phyloP scores from a whole-genome alignment of 2,888 invertebrate species.

The Hecatera dysodea region DNA sequence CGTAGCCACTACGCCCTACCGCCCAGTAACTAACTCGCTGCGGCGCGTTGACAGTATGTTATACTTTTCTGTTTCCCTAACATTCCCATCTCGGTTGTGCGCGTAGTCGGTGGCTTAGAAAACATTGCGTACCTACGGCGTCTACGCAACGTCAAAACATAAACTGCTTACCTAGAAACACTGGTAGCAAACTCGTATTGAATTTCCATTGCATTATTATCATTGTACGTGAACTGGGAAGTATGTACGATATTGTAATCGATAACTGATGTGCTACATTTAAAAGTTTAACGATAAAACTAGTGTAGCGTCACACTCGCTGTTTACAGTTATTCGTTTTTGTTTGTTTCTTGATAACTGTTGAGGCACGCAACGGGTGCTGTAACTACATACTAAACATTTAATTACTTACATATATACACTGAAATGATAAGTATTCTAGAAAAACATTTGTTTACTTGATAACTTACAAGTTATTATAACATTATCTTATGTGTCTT shows the following conservation, averaged over 20 bases:
- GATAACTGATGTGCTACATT: constrained; percentile 51
- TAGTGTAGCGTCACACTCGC: constrained; percentile 61
- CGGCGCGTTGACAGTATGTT: not conserved
- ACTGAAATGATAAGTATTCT: constrained; percentile 31
- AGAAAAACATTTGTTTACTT: constrained; percentile 32
- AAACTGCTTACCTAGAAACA: constrained; percentile 1
- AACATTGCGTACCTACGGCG: constrained; percentile 1
- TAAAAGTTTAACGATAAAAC: constrained; percentile 46
- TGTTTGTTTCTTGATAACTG: constrained; percentile 76
- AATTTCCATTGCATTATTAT: constrained; percentile 49
- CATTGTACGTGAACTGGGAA: constrained; percentile 45
- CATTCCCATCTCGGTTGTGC: not conserved
- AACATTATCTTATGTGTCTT: constrained; percentile 25
- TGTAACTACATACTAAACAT: constrained; percentile 6
- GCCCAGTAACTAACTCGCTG: too few relatives aligned
- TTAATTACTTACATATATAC: constrained; percentile 30
- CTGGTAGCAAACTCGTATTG: constrained; percentile 7
- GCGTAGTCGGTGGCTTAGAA: not conserved
- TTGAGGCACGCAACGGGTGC: constrained; percentile 76
- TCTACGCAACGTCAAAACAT: constrained; percentile 17
- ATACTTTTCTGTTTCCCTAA: constrained; percentile 2
- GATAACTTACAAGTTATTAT: constrained; percentile 16
- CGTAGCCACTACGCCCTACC: not conserved
- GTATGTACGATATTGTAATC: constrained; percentile 37
- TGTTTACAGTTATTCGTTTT: constrained; percentile 70